phyloP scores from a whole-genome alignment of 2,888 invertebrate genomes.

The Malachius bipustulatus region DNA sequence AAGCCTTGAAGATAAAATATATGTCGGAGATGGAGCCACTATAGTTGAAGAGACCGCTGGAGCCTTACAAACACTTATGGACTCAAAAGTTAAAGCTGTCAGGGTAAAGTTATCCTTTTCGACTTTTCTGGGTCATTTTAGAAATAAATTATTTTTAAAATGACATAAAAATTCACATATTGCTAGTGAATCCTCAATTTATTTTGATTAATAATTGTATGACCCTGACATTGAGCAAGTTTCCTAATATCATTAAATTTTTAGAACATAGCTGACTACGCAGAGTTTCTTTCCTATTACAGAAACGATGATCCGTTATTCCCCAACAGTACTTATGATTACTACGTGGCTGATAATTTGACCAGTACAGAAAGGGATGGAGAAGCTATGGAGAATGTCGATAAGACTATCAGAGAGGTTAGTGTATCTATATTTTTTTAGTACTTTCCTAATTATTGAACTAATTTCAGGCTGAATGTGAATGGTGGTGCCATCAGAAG shows the following conservation, averaged over 20 bases:
- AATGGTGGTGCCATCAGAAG: constrained; percentile 18
- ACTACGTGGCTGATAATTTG: constrained; percentile 59
- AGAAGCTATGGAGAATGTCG: constrained; percentile 23
- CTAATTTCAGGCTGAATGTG: constrained; percentile 15
- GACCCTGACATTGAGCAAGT: too few species aligned
- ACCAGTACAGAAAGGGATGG: constrained; percentile 31
- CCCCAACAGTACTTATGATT: constrained; percentile 45
- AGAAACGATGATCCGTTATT: constrained; percentile 23
- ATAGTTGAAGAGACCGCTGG: constrained; percentile 69
- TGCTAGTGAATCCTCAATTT: too few species aligned
- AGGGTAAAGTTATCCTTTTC: too few species aligned
- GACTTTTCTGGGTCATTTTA: constrained; percentile 48
- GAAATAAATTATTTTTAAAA: too few species aligned
- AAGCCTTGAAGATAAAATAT: constrained; percentile 21
- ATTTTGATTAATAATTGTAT: too few species aligned
- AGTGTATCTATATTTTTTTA: too few species aligned
- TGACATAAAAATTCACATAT: too few species aligned
- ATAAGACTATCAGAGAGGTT: constrained; percentile 6
- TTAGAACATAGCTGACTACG: constrained; percentile 32
- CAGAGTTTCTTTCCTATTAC: constrained; percentile 30
- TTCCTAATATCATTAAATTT: constrained; percentile 9
- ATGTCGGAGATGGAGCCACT: constrained; percentile 42
- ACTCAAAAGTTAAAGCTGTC: constrained; percentile 72
- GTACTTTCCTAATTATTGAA: not conserved
- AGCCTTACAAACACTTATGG: constrained; percentile 75